These are phyloP conservation scores for Alligator mississippiensis DNA, from an alignment of 2,113 vertebrate species.

Conservation along the genomic window DNA sequence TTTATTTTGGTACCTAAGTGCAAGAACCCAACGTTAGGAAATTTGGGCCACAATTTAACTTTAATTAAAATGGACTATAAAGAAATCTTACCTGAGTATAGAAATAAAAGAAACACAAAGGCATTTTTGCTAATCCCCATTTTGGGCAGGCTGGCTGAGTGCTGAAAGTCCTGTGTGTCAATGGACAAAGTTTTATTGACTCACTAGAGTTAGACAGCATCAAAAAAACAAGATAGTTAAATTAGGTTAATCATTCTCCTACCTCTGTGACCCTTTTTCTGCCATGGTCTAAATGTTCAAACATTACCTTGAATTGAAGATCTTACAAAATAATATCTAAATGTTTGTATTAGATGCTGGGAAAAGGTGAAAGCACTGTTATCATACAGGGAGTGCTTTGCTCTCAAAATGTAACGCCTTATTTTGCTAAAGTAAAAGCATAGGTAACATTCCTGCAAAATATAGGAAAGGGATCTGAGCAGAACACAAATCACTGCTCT, in stretches of 20 bases:
- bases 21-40: not conserved
- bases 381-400: not conserved
- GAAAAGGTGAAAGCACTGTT: not conserved
- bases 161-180: conserved; percentile 8
- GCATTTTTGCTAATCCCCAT: conserved; percentile 34
- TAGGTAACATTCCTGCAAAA: not conserved
- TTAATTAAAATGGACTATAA: not conserved
- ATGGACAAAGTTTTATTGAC: conserved; percentile 51
- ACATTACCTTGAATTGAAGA: conserved; percentile 53
- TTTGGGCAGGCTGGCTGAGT: conserved; percentile 3
- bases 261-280: not conserved
- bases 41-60: not conserved
- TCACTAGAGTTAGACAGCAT: conserved; percentile 15
- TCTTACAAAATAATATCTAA: conserved; percentile 68
- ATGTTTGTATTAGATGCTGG: not conserved
- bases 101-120: conserved; percentile 65
- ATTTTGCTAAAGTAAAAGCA: not conserved
- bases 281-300: conserved; percentile 22
- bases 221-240: conserved; percentile 42
- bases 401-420: not conserved
- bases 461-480: not conserved
- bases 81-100: conserved; percentile 49
- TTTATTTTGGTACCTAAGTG: not conserved
- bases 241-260: conserved; percentile 77
- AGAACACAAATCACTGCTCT: not conserved